phyloP scores from a whole-genome alignment of 2,888 invertebrate genomes.

The Aromia moschata region DNA sequence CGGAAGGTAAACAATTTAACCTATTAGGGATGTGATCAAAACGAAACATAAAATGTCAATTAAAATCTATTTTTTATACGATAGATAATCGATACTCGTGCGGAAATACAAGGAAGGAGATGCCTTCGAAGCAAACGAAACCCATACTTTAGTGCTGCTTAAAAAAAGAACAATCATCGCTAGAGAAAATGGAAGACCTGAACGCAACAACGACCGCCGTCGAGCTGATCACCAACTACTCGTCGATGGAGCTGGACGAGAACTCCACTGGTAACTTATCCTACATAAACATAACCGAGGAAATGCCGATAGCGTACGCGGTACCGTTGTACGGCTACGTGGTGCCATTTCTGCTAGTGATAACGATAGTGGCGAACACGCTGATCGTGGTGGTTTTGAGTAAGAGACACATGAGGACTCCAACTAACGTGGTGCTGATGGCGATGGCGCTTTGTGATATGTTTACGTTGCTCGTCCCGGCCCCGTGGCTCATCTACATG shows the following conservation, averaged over 20 bases:
- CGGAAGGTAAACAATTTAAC: no score
- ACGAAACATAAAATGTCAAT: neutral
- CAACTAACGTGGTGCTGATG: slow-evolving; percentile 91
- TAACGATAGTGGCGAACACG: slow-evolving; percentile 91
- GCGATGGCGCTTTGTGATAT: slow-evolving; percentile 97
- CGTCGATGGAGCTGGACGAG: slow-evolving; percentile 3
- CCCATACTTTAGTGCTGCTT: neutral
- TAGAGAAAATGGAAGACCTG: neutral
- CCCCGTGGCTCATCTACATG: slow-evolving; percentile 92
- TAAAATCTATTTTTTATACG: neutral
- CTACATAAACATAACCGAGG: slow-evolving; percentile 72
- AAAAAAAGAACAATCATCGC: no score
- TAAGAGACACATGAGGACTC: slow-evolving; percentile 89
- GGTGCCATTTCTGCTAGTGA: slow-evolving; percentile 84
- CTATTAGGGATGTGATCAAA: neutral
- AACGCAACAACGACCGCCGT: neutral
- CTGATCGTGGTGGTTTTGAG: slow-evolving; percentile 90
- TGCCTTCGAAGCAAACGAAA: neutral
- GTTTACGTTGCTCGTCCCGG: slow-evolving; percentile 89
- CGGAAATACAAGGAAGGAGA: neutral
- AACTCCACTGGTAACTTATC: slow-evolving; percentile 7
- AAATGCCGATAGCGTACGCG: slow-evolving; percentile 74
- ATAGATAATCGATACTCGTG: neutral
- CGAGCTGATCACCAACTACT: slow-evolving; percentile 4
- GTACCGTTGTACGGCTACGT: slow-evolving; percentile 80